phyloP scores from a whole-genome alignment of 1,140 invertebrate species.

The Lamellibrachia luymesi region DNA sequence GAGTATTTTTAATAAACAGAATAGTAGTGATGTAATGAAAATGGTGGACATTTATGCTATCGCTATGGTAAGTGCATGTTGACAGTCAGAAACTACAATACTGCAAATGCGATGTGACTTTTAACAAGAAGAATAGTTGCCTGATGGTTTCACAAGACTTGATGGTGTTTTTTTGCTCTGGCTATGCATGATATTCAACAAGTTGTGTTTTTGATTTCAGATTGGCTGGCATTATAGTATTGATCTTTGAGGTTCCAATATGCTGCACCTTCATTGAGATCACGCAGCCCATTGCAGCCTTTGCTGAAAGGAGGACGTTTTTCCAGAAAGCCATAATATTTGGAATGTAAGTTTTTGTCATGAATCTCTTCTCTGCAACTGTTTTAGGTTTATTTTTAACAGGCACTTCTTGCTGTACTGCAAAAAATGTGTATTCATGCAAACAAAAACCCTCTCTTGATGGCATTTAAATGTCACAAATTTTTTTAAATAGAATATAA shows the following conservation, averaged over 20 bases:
- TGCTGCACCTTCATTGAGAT: conserved; percentile 26
- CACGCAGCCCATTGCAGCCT: conserved; percentile 26
- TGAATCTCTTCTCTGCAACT: conserved; percentile 10
- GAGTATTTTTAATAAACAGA: no score
- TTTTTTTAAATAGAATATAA: background rate
- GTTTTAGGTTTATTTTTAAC: background rate
- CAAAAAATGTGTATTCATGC: no score
- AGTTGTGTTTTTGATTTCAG: conserved; percentile 17
- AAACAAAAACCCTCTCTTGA: background rate
- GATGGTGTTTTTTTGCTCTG: background rate
- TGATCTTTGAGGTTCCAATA: conserved; percentile 28
- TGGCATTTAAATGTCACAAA: background rate
- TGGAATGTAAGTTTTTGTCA: conserved; percentile 21
- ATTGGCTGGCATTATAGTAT: conserved; percentile 15
- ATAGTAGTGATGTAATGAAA: no score
- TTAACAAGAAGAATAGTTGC: background rate
- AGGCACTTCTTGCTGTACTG: background rate
- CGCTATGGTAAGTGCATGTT: no score
- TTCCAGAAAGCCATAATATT: conserved; percentile 29
- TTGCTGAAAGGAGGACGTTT: conserved; percentile 26
- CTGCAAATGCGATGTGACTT: background rate
- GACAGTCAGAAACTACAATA: no score
- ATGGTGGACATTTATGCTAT: no score
- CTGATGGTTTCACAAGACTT: background rate
- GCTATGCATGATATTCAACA: background rate